These are phyloP conservation scores for Calidris pygmaea DNA, from an alignment of 2,113 vertebrate species.

Conservation along the genomic window DNA sequence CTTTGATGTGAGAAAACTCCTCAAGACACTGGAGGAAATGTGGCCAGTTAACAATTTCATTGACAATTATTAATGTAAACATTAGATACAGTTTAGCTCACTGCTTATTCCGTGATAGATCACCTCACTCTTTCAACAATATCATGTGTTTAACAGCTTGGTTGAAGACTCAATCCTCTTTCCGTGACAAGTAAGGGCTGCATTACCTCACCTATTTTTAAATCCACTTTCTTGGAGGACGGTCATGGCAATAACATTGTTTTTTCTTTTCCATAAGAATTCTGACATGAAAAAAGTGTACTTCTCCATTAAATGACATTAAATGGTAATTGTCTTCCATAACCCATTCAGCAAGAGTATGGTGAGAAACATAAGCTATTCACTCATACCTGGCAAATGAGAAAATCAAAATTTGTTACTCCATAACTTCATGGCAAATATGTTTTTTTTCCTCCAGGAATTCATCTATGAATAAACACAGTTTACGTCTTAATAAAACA, in stretches of 20 bases:
- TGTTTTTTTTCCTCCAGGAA: neutral
- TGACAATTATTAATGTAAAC: neutral
- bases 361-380: neutral
- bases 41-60: neutral
- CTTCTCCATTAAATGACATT: neutral
- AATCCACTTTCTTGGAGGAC: neutral
- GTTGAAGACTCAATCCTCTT: neutral
- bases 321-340: neutral
- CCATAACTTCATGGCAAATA: neutral
- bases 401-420: neutral
- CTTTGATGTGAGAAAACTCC: neutral
- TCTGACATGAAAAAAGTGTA: neutral
- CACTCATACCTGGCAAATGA: neutral
- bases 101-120: neutral
- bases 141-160: neutral
- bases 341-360: fast-evolving
- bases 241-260: neutral
- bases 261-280: neutral
- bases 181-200: fast-evolving
- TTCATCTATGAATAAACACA: neutral
- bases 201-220: neutral
- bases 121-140: neutral
- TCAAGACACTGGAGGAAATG: neutral
- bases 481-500: neutral
- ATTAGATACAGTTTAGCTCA: neutral